Evolutionary conservation across 2,797 vertebrate species (phyloP).

Genomic region (Rhinella marina): DNA sequence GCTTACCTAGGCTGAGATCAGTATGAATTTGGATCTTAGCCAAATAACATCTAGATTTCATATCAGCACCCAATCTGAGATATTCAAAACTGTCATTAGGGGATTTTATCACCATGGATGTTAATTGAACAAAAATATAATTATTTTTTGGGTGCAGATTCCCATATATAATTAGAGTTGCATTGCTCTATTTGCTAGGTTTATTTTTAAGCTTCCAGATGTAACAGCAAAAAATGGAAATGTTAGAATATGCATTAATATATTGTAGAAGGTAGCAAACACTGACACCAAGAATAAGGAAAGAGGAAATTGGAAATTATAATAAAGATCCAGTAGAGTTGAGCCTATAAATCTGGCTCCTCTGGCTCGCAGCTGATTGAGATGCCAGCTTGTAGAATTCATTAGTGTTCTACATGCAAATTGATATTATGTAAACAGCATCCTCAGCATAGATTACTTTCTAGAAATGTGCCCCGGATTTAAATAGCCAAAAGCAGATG

Average conservation of each 20-base stretch:
- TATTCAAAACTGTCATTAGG: neutral
- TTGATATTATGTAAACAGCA: conserved; percentile 53
- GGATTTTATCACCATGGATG: neutral
- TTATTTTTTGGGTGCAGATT: neutral
- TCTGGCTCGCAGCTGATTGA: conserved; percentile 55
- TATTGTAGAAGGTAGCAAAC: conserved; percentile 36
- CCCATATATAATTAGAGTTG: neutral
- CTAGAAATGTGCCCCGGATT: conserved; percentile 40
- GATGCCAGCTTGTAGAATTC: conserved; percentile 53
- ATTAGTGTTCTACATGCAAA: conserved; percentile 57
- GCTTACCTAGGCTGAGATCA: neutral
- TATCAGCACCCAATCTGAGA: too few relatives aligned
- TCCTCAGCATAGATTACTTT: conserved; percentile 49
- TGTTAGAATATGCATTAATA: conserved; percentile 30
- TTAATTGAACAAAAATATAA: neutral
- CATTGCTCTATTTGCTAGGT: neutral
- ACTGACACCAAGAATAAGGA: conserved; percentile 51
- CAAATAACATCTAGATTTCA: neutral
- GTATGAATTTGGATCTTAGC: neutral
- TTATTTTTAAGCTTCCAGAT: conserved; percentile 29
- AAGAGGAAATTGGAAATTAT: conserved; percentile 50
- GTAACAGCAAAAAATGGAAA: conserved; percentile 20
- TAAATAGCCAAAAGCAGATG: conserved; percentile 49
- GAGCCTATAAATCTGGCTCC: conserved; percentile 45
- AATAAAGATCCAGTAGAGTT: conserved; percentile 46